Evolutionary conservation across 2,113 vertebrate genomes (phyloP).

Genomic region (Lutjanus erythropterus): DNA sequence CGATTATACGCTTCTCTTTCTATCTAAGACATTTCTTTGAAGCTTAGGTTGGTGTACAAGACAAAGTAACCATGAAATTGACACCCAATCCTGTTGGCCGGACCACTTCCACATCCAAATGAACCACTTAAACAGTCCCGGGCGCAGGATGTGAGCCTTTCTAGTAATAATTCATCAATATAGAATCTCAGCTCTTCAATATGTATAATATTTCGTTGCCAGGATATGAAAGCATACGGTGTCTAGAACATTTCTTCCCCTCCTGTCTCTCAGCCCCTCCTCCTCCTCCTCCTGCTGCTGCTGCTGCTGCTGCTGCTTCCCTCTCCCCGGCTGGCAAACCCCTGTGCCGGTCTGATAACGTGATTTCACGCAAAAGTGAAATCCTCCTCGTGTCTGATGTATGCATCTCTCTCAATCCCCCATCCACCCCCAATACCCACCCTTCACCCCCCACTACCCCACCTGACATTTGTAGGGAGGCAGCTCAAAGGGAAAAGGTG

Average conservation of each 20-base stretch:
- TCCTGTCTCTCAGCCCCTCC: conserved; percentile 45
- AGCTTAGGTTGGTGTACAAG: conserved; percentile 70
- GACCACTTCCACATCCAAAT: conserved; percentile 41
- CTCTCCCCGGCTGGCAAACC: conserved; percentile 54
- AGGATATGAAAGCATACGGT: conserved; percentile 36
- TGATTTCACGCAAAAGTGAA: conserved; percentile 77
- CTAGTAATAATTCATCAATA: conserved; percentile 52
- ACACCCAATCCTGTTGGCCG: conserved; percentile 57
- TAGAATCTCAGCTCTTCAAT: conserved; percentile 33
- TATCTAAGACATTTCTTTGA: conserved; percentile 76
- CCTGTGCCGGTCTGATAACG: conserved; percentile 74
- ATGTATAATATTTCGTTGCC: conserved; percentile 29
- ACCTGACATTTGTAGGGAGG: conserved; percentile 72
- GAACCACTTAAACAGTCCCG: conserved; percentile 41
- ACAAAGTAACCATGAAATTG: conserved; percentile 79
- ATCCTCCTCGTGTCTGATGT: conserved; percentile 73
- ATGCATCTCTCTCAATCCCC: conserved; percentile 57
- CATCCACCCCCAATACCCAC: conserved; percentile 11
- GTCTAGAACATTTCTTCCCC: conserved; percentile 22
- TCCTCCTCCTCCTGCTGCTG: too few species aligned
- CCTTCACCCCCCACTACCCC: conserved; percentile 31
- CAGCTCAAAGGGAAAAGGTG: conserved; percentile 60
- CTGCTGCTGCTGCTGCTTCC: too few species aligned
- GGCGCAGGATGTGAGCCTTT: not conserved
- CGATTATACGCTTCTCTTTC: conserved; percentile 72